Evolutionary conservation across 1,140 invertebrate species (phyloP), one percentile per base, ranked within the genome.

Genomic region (Paramacrobiotus metropolitanus): DNA sequence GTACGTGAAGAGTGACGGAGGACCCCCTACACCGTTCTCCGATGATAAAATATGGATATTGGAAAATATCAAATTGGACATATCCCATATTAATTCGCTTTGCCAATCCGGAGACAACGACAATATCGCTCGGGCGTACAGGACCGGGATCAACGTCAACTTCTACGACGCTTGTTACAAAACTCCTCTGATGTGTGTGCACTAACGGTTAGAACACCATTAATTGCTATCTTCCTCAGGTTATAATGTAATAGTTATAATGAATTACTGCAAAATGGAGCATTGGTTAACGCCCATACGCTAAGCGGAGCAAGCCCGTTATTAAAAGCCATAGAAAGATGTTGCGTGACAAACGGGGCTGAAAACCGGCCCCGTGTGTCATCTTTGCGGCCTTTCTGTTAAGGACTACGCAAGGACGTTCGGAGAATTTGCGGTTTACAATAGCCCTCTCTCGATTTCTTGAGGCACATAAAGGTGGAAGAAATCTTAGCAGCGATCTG

Each of bases 271-370:
- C 65, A 68, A 1, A 61, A 67, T 62, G 71, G 72, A 2, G 73
- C 72, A 15, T 68, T 73, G 29, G 65, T 75, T 18, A 71, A 75
- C 59, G 71, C 71, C 2, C 40, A 67, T 21, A 66, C 71, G 3
- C 67, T 74, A 65, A 73, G 70, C 64, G 72, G 72, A 24, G 72
- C 71, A 21, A 74, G 73, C 30, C 72, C 73, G 21, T 66, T 75
- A 20, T 72, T 70, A 24, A 63, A 73, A 61, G 74, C 74, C 30
- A 74, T 75, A 60, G 72, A 75, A 64, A 71, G 69, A 40, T 72
- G 64, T 59, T 65, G 74, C 1, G 70, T 75, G 24, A 61, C 67
- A 2, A 68, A 67, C 31, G 73, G 73, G 9, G 72, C 68, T 24
- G 4, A 55, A 55, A 24, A 55, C 48, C 15, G 48, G n/a, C n/a